Conservation (phyloP, 2,888 invertebrate genomes). For the Mallateleia sp. region DNA sequence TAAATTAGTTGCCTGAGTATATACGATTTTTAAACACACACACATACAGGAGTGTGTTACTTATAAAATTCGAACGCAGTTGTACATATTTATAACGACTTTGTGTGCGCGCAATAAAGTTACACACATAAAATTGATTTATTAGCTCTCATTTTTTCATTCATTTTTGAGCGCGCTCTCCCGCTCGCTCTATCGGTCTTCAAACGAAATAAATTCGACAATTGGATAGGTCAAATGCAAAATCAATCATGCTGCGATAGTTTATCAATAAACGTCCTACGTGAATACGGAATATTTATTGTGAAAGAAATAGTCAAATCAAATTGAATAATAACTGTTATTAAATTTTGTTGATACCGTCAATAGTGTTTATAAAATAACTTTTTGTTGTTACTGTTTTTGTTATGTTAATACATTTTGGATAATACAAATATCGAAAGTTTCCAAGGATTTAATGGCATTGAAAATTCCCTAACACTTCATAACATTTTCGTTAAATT, state of each 20-base stretch:
- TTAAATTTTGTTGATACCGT: too few relatives aligned
- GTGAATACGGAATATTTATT: slow-evolving; percentile 37
- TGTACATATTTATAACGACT: slow-evolving; percentile 12
- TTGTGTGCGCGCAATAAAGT: slow-evolving; percentile 6
- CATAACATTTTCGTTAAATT: too few relatives aligned
- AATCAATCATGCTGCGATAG: slow-evolving; percentile 61
- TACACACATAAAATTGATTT: background rate
- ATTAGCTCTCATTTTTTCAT: slow-evolving; percentile 26
- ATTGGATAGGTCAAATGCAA: slow-evolving; percentile 49
- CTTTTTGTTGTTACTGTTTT: too few relatives aligned
- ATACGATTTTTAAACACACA: slow-evolving; percentile 33
- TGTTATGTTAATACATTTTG: too few relatives aligned
- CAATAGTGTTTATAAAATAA: too few relatives aligned
- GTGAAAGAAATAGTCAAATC: slow-evolving; percentile 33
- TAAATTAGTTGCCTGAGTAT: slow-evolving; percentile 61
- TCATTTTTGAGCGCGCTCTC: slow-evolving; percentile 40
- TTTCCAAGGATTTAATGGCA: too few relatives aligned
- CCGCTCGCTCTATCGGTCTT: slow-evolving; percentile 48
- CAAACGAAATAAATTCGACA: slow-evolving; percentile 50
- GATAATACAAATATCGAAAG: too few relatives aligned
- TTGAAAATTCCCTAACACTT: too few relatives aligned
- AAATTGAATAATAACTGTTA: too few relatives aligned
- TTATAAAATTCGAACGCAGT: slow-evolving; percentile 46
- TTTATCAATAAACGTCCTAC: slow-evolving; percentile 59
- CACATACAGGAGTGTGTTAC: slow-evolving; percentile 22